Evolutionary conservation across 2,113 vertebrate species (phyloP), one percentile per base, ranked within the genome.

Genomic region (Cygnus buccinator): DNA sequence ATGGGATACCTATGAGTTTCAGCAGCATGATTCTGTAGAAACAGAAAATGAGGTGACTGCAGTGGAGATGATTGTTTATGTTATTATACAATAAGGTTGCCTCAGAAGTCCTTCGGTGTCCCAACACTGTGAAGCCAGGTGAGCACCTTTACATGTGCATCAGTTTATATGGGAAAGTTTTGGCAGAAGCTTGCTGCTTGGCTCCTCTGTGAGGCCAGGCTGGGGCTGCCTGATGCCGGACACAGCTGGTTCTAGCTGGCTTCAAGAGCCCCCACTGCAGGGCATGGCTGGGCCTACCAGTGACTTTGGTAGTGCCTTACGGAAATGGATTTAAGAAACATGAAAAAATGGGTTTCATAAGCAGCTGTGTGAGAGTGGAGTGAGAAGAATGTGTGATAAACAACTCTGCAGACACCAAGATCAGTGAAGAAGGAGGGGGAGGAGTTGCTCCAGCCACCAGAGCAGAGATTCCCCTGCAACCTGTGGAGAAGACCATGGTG

Each of bases 391-490:
- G 25, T 25, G 13, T 4, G 43, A 29, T 43, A 79, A 83, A 54
- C 13, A 78, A 10, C 23, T 14, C 21, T n/a, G 65, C 35, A 77
- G 73, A 18, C 1, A 4, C 28, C 10, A 48, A 48, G 46, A 19
- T 48, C 46, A 48, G 19, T 48, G 46, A 48, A 8, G 39, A 54
- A 82, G 13, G 21, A 58, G 41, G 21, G 11, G 25, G 6, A 84
- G 43, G 25, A 72, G 28, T 1, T 70, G 19, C 26, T 83, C 5
- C 87, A 79, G 72, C n/a, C 9, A 4, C 9, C 0, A 0, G 33
- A 62, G 59, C 76, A 55, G 44, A 81, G n/a, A 8, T 50, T 80
- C 12, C 39, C 43, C 28, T 67, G 33, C 44, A 57, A 19, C 31
- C 33, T n/a, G 20, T n/a, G 31, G 57, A n/a, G 20, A 59, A 21